Evolutionary conservation across 2,113 vertebrate genomes (phyloP).

Genomic region (Paedocypris sp.): DNA sequence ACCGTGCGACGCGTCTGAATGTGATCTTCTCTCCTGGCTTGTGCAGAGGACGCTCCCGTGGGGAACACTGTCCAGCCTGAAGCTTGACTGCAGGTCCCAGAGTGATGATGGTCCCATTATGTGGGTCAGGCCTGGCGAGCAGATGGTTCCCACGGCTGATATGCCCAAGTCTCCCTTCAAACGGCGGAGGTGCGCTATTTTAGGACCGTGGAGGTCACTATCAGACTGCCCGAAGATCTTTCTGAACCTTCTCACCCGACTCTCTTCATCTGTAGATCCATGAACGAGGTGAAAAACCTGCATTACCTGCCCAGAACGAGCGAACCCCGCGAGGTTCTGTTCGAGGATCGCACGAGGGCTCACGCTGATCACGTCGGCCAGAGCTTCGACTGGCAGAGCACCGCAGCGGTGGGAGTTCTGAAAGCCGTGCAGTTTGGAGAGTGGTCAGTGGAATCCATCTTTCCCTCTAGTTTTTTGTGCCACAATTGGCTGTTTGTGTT

Average conservation of each 20-base stretch:
- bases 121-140: slow-evolving; percentile 96
- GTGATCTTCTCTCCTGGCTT: no score
- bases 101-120: slow-evolving; percentile 96
- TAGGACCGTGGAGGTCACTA: no score
- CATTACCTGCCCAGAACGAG: slow-evolving; percentile 93
- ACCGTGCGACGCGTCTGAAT: no score
- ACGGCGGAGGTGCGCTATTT: slow-evolving; percentile 70
- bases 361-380: slow-evolving; percentile 95
- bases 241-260: not conserved
- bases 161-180: slow-evolving; percentile 98
- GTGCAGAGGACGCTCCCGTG: slow-evolving; percentile 90
- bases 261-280: slow-evolving; percentile 63
- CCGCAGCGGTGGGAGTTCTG: slow-evolving; percentile 89
- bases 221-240: no score
- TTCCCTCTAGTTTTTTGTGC: no score
- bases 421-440: slow-evolving; percentile 96
- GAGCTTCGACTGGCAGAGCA: slow-evolving; percentile 98
- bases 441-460: slow-evolving; percentile 60
- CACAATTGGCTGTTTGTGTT: no score
- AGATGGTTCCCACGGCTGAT: slow-evolving; percentile 97
- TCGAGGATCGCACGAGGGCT: slow-evolving; percentile 89
- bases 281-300: slow-evolving; percentile 96
- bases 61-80: slow-evolving; percentile 87
- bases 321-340: slow-evolving; percentile 91
- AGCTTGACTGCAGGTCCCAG: slow-evolving; percentile 88